Evolutionary conservation across 2,113 vertebrate genomes (phyloP).

Genomic region (Mionectes macconnelli): DNA sequence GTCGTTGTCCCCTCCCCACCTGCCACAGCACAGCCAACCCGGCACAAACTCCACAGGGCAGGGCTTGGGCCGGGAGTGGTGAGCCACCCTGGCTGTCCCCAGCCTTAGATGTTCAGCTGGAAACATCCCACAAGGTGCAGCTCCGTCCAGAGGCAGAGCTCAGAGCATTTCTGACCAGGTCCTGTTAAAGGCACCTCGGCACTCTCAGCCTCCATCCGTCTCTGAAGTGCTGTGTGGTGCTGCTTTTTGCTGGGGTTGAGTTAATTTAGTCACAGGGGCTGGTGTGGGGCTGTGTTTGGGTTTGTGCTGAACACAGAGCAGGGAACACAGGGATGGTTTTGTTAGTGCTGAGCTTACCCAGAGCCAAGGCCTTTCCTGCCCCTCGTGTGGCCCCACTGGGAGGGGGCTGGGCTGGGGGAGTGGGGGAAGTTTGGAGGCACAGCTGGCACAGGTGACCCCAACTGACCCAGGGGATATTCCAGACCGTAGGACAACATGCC

Average conservation of each 20-base stretch:
- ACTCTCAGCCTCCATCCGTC: background rate
- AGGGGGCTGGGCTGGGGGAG: background rate
- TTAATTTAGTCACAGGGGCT: background rate
- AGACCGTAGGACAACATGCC: background rate
- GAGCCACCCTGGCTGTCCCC: background rate
- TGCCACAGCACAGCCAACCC: background rate
- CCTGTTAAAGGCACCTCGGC: background rate
- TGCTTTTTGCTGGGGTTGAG: background rate
- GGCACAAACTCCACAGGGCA: background rate
- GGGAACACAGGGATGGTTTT: background rate
- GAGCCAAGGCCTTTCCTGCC: background rate
- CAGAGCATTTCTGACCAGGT: background rate
- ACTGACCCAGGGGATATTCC: background rate
- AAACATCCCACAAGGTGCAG: background rate
- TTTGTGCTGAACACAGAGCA: background rate
- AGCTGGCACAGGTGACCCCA: background rate
- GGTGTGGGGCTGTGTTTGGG: background rate
- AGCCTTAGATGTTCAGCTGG: background rate
- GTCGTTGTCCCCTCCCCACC: rapidly evolving
- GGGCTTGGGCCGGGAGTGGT: background rate
- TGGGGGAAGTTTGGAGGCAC: background rate
- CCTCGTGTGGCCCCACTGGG: background rate
- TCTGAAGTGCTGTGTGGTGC: background rate
- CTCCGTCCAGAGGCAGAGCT: background rate
- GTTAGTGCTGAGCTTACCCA: background rate